Base-by-base conservation (phyloP, 1,140 invertebrate genomes). In the Drosophila subobscura region DNA sequence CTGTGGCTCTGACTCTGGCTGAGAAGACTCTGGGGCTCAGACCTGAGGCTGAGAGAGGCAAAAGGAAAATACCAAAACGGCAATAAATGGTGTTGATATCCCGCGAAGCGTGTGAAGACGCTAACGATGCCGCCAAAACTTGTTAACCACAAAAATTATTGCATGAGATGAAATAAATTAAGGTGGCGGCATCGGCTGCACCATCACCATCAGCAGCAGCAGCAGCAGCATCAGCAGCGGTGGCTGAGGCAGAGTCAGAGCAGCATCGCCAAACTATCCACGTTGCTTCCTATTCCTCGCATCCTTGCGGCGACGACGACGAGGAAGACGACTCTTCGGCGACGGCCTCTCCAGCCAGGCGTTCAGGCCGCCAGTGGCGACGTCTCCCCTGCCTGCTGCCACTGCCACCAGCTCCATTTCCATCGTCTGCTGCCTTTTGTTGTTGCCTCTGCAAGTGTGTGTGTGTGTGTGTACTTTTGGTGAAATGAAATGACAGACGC, bases 71-170 rank as follows among this genome's bases (percentile, higher is more conserved):
- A 90, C 89, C 81, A 90, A 86, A 90, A 90, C 81, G 81, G 88
- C 81, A 86, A 90, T 90, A 90, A 90, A 90, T 90, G 86, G 86
- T 90, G 86, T 90, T 90, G 86, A 90, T 90, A 90, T 90, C 88
- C 86, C 86, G 86, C 83, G 86, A 90, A 90, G 86, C 86, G 86
- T 90, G 86, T 90, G 86, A 90, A 90, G 86, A 90, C 83, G 86
- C 86, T 90, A 90, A 90, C 86, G 86, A 90, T 89, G 85, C 85
- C 85, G 85, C 85, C 85, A 89, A 89, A 89, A 89, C 85, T 89
- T 89, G 85, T 89, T 89, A 89, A 89, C 85, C 85, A 88, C 84
- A 89, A 89, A 89, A 89, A 89, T 88, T 89, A 89, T 89, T 89
- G 84, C 84, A 89, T 89, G 84, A 84, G 79, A 88, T 88, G 79